phyloP scores from a whole-genome alignment of 2,888 invertebrate species.

The Macrophya alboannulata region DNA sequence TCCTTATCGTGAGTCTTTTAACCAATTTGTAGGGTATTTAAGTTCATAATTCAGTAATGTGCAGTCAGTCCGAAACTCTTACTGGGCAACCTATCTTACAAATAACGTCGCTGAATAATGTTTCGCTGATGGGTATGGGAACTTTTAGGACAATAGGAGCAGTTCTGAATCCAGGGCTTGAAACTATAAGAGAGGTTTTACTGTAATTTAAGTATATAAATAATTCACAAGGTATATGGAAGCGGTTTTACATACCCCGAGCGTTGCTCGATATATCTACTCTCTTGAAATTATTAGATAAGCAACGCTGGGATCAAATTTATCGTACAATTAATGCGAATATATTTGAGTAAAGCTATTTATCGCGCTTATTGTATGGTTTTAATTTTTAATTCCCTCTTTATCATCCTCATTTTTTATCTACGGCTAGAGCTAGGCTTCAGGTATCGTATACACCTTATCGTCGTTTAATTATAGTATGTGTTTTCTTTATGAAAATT shows the following conservation, averaged over 20 bases:
- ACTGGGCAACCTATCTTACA: neutral
- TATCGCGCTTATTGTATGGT: neutral
- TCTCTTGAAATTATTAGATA: neutral
- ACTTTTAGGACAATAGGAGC: neutral
- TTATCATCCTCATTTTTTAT: neutral
- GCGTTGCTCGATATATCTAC: neutral
- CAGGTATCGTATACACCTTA: neutral
- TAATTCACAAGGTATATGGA: neutral
- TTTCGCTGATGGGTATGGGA: neutral
- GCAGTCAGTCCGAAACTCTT: neutral
- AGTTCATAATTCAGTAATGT: neutral
- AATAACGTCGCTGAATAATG: neutral
- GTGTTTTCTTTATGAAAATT: neutral
- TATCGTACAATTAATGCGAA: neutral
- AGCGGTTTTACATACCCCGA: neutral
- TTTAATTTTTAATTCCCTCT: neutral
- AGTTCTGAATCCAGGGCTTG: no score
- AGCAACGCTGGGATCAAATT: neutral
- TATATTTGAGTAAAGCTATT: conserved; percentile 1
- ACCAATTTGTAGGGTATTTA: neutral
- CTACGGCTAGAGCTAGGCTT: neutral
- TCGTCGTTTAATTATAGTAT: neutral
- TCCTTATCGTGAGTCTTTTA: neutral
- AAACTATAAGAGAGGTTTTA: neutral
- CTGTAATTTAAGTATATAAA: neutral